Evolutionary conservation across 1,140 invertebrate genomes (phyloP).

Genomic region (Patella vulgata): DNA sequence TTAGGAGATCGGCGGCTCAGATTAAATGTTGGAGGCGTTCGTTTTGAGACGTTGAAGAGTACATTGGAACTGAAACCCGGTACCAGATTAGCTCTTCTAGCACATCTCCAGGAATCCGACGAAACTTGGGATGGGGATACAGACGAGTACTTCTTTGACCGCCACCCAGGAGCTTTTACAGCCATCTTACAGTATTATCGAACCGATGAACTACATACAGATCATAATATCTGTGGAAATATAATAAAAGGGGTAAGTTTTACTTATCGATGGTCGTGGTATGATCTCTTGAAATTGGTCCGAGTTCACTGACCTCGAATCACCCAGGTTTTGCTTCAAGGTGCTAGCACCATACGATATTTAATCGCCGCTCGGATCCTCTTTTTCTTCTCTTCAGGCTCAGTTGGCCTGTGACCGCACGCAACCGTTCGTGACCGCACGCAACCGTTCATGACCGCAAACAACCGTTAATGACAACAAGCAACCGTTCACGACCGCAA

Average conservation of each 20-base stretch:
- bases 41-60: conserved; percentile 46
- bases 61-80: conserved; percentile 42
- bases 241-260: conserved; percentile 83
- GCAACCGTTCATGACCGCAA: no score
- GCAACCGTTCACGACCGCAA: no score
- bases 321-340: no score
- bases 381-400: no score
- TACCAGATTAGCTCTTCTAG: conserved; percentile 48
- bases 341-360: no score
- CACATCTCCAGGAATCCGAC: conserved; percentile 43
- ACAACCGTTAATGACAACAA: no score
- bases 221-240: conserved; percentile 97
- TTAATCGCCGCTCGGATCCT: no score
- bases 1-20: conserved; percentile 36
- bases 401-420: no score
- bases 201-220: conserved; percentile 79
- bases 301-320: no score
- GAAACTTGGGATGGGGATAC: conserved; percentile 49
- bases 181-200: conserved; percentile 61
- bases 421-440: no score
- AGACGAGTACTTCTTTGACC: conserved; percentile 60
- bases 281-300: no score
- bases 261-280: no score
- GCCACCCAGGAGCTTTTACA: conserved; percentile 58
- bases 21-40: conserved; percentile 49